Base-by-base conservation (phyloP, 2,797 vertebrate species). In the Bufotes viridis region DNA sequence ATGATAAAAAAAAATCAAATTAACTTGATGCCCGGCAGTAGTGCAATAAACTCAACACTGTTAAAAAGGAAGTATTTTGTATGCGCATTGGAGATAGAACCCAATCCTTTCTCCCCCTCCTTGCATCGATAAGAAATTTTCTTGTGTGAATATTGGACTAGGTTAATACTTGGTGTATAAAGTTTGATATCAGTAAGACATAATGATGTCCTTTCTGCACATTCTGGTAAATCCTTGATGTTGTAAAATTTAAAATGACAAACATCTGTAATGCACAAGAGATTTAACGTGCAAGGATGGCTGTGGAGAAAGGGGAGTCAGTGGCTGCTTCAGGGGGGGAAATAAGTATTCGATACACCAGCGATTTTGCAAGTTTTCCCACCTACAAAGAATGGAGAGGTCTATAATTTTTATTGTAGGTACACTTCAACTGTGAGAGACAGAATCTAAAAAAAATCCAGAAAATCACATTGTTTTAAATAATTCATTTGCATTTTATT, bases 1-100 rank as follows among this genome's bases (percentile, higher is more conserved):
- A 90, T 90, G 49, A 86, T 90, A 91, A 90, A 93, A 91, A 91
- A 90, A 90, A 92, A 92, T 89, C 0, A 0, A 18, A 11, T 93
- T 91, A 92, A 81, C 91, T 0, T 0, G 84, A 70, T 91, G 90
- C 92, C 91, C 0, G 11, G 87, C 90, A 89, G 75, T 69, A n/a
- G 74, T 78, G 85, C 81, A 87, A 86, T 89, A 89, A 87, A 89
- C 83, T 84, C 86, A 55, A 83, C 53, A 13, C 58, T 74, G 80
- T 67, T 75, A 83, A 86, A 87, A 81, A 42, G 42, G 81, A 87
- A 79, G 81, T 34, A 89, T 80, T 83, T 80, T 89, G 24, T 87
- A 87, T 78, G 65, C 55, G 60, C 17, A 83, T 79, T 82, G 58
- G 49, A 87, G 88, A 87, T 87, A 87, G 80, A 84, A 55, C 55